These are phyloP conservation scores for Papilio elwesi DNA, from an alignment of 2,888 invertebrate genomes.

Conservation along the genomic window DNA sequence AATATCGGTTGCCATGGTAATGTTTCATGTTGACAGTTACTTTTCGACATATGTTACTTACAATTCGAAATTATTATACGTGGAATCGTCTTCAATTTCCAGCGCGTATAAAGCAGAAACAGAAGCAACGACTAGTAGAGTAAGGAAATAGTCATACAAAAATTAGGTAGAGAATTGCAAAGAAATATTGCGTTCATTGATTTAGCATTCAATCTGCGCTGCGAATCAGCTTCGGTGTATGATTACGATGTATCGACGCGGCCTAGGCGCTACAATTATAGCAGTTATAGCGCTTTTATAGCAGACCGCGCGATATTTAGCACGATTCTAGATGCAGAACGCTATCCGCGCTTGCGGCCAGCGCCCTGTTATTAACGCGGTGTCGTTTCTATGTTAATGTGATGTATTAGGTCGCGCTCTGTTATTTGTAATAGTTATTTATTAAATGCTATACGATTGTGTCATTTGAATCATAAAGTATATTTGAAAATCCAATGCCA, in stretches of 20 bases:
- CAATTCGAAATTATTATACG: too few relatives aligned
- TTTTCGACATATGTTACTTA: too few relatives aligned
- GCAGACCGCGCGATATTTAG: constrained; percentile 40
- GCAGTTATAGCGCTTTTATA: constrained; percentile 28
- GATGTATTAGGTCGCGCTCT: constrained; percentile 44
- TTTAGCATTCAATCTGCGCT: constrained; percentile 28
- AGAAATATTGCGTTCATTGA: constrained; percentile 12
- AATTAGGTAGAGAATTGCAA: neutral
- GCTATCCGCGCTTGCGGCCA: constrained; percentile 45
- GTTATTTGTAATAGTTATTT: constrained; percentile 31
- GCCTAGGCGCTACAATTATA: constrained; percentile 20
- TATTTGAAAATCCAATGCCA: neutral
- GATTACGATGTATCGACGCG: constrained; percentile 17
- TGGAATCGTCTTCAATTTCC: too few relatives aligned
- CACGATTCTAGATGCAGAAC: constrained; percentile 41
- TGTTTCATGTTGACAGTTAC: too few relatives aligned
- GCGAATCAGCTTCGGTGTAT: constrained; percentile 19
- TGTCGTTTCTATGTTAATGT: constrained; percentile 65
- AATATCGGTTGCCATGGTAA: too few relatives aligned
- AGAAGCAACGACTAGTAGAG: too few relatives aligned
- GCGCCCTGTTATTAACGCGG: constrained; percentile 69
- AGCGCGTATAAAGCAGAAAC: too few relatives aligned
- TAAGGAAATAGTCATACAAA: too few relatives aligned
- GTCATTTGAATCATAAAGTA: constrained; percentile 27
- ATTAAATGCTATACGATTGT: constrained; percentile 28